Percentiles rank a stretch among this genome's conserved stretches.
phyloP scores from a whole-genome alignment of 2,797 vertebrate genomes.

The Gila robusta region DNA sequence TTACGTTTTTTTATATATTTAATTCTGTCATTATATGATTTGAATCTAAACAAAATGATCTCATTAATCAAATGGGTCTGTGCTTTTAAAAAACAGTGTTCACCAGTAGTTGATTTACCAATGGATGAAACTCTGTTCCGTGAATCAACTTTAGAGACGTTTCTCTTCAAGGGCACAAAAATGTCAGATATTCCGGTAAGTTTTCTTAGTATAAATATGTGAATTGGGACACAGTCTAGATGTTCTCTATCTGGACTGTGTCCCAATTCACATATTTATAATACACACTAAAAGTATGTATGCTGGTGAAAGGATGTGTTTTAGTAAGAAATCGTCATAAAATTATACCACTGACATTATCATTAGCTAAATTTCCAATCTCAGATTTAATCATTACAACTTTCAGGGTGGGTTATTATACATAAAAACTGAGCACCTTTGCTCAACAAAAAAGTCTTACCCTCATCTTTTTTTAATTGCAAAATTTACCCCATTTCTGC shows the following conservation, averaged over 20 bases:
- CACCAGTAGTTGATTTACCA: slow-evolving; percentile 64
- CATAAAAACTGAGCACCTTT: not conserved
- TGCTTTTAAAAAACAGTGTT: slow-evolving; percentile 64
- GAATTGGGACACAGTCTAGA: not conserved
- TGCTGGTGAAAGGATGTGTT: not conserved
- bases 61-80: slow-evolving; percentile 36
- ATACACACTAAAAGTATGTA: not conserved
- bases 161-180: slow-evolving; percentile 70
- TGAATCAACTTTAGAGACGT: slow-evolving; percentile 72
- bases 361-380: not conserved
- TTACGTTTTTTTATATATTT: not conserved
- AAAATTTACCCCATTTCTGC: not conserved
- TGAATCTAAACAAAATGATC: slow-evolving; percentile 18
- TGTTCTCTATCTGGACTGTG: not conserved
- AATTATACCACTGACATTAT: not conserved
- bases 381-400: not conserved
- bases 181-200: slow-evolving; percentile 80
- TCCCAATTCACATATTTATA: not conserved
- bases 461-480: not conserved
- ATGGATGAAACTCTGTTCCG: slow-evolving; percentile 72
- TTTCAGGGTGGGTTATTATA: not conserved
- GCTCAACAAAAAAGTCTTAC: not conserved
- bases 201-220: not conserved
- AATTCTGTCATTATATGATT: not conserved
- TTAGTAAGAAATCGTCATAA: not conserved